phyloP scores from a whole-genome alignment of 2,797 vertebrate species.

The Anableps anableps region DNA sequence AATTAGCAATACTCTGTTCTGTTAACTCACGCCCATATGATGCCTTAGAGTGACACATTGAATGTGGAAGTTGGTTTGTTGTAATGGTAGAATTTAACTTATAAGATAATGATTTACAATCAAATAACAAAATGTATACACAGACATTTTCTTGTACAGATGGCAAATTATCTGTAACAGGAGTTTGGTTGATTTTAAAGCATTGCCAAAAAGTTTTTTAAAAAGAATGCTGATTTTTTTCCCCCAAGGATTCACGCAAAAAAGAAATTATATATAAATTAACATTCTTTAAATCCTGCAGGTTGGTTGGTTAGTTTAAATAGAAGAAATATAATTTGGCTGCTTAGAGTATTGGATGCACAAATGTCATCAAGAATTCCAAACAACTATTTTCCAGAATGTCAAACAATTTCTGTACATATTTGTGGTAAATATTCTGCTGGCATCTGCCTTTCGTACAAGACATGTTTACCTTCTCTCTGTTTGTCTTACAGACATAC shows the following conservation, averaged over 20 bases:
- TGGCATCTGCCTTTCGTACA: constrained; percentile 2
- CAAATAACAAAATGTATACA: no score
- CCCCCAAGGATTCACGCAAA: background rate
- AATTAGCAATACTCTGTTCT: no score
- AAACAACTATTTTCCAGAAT: background rate
- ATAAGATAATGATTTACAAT: no score
- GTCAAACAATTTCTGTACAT: background rate
- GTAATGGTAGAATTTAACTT: no score
- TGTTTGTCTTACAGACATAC: constrained; percentile 45
- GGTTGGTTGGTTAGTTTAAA: background rate
- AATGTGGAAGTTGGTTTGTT: no score
- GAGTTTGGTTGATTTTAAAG: no score
- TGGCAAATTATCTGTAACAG: no score
- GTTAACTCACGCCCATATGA: no score
- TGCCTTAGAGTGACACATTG: no score
- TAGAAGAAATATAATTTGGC: background rate
- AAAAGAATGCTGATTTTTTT: no score
- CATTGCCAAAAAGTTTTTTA: no score
- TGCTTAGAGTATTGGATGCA: background rate
- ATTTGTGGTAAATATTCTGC: background rate
- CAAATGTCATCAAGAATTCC: background rate
- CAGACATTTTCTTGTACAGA: no score
- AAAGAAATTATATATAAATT: background rate
- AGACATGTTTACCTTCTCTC: constrained; percentile 10
- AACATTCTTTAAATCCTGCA: background rate